Evolutionary conservation across 2,797 vertebrate species (phyloP).

Genomic region (Spatula versicolor): DNA sequence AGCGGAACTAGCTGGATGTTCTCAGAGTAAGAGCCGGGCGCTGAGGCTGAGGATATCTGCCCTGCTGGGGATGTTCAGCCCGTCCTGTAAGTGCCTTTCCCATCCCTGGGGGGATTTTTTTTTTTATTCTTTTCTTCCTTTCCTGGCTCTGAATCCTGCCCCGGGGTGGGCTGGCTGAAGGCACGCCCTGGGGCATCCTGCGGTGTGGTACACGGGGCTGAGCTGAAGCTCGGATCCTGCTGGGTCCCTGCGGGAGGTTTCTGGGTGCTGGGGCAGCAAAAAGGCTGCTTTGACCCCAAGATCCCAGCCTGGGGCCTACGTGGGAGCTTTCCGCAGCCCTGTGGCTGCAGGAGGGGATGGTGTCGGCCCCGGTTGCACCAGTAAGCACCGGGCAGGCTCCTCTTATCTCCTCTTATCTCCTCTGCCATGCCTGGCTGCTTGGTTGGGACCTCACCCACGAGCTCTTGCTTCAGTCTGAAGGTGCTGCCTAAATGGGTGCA

Average conservation of each 20-base stretch:
- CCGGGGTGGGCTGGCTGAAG: not conserved
- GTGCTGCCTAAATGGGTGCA: not conserved
- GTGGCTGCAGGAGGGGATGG: rapidly evolving
- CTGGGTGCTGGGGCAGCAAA: not conserved
- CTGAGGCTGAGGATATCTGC: not conserved
- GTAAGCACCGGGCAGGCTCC: not conserved
- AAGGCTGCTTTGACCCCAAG: not conserved
- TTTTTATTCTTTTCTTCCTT: not conserved
- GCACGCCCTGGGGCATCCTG: rapidly evolving
- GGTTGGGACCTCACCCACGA: rapidly evolving
- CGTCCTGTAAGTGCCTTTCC: slow-evolving; percentile 29
- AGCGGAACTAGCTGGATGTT: slow-evolving; percentile 35
- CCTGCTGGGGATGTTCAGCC: not conserved
- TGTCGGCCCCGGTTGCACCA: rapidly evolving
- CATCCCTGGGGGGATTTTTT: rapidly evolving
- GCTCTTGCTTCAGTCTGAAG: not conserved
- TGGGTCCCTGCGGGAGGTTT: not conserved
- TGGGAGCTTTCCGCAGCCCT: not conserved
- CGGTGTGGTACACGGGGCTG: rapidly evolving
- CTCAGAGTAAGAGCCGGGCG: not conserved
- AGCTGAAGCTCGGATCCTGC: not conserved
- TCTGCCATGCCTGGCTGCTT: not conserved
- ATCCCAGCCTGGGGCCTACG: rapidly evolving
- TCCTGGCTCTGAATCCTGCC: rapidly evolving
- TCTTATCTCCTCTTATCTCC: not conserved